Percentiles rank a stretch among this genome's conserved stretches.
phyloP scores from a whole-genome alignment of 2,113 vertebrate species.

The Mustela lutreola region DNA sequence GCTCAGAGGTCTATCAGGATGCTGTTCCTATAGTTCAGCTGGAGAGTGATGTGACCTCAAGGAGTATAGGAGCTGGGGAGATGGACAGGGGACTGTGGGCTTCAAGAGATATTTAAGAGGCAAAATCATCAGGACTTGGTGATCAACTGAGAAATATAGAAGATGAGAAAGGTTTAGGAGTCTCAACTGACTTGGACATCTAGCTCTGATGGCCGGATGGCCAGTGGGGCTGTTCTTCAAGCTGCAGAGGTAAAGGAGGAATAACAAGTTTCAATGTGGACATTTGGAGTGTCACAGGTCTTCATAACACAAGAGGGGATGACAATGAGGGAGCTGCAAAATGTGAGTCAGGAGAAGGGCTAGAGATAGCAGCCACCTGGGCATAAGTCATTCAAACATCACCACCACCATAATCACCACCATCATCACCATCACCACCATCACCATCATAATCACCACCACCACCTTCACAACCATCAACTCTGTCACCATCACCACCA shows the following conservation, averaged over 20 bases:
- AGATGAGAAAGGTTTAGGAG: not conserved
- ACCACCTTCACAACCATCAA: not conserved
- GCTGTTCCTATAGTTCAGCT: not conserved
- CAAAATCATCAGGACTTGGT: not conserved
- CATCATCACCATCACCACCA: not conserved
- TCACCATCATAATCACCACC: not conserved
- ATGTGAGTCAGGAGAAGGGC: not conserved
- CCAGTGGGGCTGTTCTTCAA: not conserved
- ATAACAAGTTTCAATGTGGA: not conserved
- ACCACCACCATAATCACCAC: not conserved
- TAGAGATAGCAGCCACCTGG: not conserved
- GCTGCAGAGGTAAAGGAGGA: not conserved
- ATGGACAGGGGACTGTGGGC: too few species aligned
- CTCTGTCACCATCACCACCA: too few species aligned
- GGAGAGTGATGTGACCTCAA: not conserved
- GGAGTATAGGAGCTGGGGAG: not conserved
- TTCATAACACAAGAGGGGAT: not conserved
- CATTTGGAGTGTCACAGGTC: not conserved
- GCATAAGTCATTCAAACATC: not conserved
- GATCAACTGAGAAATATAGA: not conserved
- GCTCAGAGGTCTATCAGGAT: not conserved
- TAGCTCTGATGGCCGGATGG: not conserved
- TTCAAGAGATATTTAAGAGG: not conserved
- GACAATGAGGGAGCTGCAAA: not conserved
- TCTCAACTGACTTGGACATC: not conserved